Evolutionary conservation across 2,797 vertebrate species (phyloP), one percentile per base, ranked within the genome.

Genomic region (Gallirallus australis): DNA sequence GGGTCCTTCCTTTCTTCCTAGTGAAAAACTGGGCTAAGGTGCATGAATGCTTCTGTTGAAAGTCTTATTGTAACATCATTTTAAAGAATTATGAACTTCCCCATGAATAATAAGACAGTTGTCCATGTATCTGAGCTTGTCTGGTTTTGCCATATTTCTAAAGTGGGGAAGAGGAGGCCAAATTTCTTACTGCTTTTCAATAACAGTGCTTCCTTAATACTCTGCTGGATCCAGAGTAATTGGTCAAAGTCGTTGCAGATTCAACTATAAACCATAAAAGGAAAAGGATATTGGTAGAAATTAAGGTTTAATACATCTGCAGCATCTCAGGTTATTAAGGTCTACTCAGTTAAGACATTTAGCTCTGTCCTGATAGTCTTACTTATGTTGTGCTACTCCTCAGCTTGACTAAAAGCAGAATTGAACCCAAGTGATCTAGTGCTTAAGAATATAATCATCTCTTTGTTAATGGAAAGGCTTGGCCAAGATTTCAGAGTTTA

Each of bases 401-500:
- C 69, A 90, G 68, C 50, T 37, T 60, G 61, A 86, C 66, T 70
- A 84, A 91, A 92, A 84, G 47, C 56, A 82, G 80, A 90, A 93
- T 61, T 75, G 76, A 83, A 94, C 59, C 45, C 64, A 80, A 91
- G 56, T 54, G 40, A 91, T 90, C 69, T 88, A 86, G n/a, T 91
- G 65, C 85, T 88, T 95, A 83, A 72, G 61, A 91, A 54, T 63
- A 78, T 95, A 90, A 94, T 94, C 19, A 93, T 54, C 31, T 60
- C 91, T 71, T 86, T 79, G 72, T 81, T 93, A 93, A 95, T 90
- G 54, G 50, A 65, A 94, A 78, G 16, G 54, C 85, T 69, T 93
- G 91, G 47, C 61, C 91, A 96, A 88, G 91, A 92, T 91, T 91
- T 85, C 87, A 18, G 66, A 89, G 68, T 92, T 97, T 96, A 92